These are phyloP conservation scores for Arrhamphus sclerolepis DNA, from an alignment of 2,797 vertebrate species.

Conservation along the genomic window DNA sequence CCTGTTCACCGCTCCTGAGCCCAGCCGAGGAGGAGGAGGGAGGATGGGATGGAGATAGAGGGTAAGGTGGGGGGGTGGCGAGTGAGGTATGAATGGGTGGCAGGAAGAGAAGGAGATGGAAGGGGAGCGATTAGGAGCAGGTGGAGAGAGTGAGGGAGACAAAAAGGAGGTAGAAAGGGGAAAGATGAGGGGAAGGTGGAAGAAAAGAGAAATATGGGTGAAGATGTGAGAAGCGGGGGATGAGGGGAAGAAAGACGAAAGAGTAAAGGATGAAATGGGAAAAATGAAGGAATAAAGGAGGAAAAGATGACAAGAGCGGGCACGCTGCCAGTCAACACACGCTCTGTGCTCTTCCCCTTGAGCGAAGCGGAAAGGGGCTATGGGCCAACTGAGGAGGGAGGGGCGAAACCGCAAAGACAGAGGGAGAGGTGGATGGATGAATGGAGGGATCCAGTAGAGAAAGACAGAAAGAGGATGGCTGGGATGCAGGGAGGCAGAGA, in stretches of 20 bases:
- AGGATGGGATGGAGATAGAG: not conserved
- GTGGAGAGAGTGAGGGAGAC: conserved; percentile 62
- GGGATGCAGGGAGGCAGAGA: not conserved
- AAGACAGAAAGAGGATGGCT: not conserved
- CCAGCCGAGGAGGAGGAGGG: conserved; percentile 65
- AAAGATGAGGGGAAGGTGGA: conserved; percentile 31
- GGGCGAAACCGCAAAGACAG: conserved; percentile 38
- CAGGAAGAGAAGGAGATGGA: conserved; percentile 55
- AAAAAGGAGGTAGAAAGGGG: conserved; percentile 50
- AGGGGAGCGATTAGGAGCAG: conserved; percentile 69
- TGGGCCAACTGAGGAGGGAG: conserved; percentile 65
- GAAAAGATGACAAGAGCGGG: conserved; percentile 45
- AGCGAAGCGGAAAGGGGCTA: conserved; percentile 63
- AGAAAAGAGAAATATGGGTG: conserved; percentile 16
- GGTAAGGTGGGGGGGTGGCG: not conserved
- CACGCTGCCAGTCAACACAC: conserved; percentile 63
- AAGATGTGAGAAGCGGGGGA: not conserved
- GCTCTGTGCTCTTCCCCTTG: conserved; percentile 52
- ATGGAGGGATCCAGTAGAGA: conserved; percentile 45
- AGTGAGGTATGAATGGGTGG: conserved; percentile 48
- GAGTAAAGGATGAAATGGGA: conserved; percentile 14
- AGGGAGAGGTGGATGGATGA: conserved; percentile 44
- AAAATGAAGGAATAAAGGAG: conserved; percentile 16
- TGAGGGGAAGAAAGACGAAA: conserved; percentile 5
- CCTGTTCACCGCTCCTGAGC: conserved; percentile 97